phyloP scores from a whole-genome alignment of 30 jellyfish, hydroid and myxozoan genomes.

The Turritopsis rubra region DNA sequence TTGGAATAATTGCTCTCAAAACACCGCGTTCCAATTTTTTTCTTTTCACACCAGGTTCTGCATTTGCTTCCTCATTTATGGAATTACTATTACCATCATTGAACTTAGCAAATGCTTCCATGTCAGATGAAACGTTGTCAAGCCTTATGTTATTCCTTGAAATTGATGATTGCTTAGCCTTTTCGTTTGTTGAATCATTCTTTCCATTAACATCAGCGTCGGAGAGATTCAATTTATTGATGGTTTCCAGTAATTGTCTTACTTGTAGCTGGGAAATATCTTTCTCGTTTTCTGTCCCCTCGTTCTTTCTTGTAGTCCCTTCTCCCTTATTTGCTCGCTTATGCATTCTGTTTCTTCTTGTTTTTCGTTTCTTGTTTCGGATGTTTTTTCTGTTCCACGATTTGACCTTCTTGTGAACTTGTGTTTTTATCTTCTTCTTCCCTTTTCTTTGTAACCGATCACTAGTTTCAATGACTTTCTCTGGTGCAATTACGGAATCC shows the following conservation, averaged over 20 bases:
- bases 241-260: not conserved
- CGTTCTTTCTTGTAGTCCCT: not conserved
- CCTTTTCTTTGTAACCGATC: not conserved
- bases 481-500: not conserved
- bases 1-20: not conserved
- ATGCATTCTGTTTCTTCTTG: not conserved
- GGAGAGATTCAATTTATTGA: not conserved
- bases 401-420: not conserved
- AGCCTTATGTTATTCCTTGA: too few relatives aligned
- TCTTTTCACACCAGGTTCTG: too few relatives aligned
- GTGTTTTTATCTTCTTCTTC: not conserved
- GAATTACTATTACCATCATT: too few relatives aligned
- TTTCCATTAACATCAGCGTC: not conserved
- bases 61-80: too few relatives aligned
- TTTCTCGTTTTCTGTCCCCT: not conserved
- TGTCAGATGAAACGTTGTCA: not conserved
- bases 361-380: not conserved
- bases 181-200: not conserved
- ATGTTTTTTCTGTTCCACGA: not conserved
- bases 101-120: too few relatives aligned
- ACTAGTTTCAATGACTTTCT: not conserved
- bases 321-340: not conserved
- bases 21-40: not conserved
- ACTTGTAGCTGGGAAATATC: not conserved
- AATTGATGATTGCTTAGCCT: too few relatives aligned